Conservation (phyloP, 2,113 vertebrate species). For the Cryptotis parvus region DNA sequence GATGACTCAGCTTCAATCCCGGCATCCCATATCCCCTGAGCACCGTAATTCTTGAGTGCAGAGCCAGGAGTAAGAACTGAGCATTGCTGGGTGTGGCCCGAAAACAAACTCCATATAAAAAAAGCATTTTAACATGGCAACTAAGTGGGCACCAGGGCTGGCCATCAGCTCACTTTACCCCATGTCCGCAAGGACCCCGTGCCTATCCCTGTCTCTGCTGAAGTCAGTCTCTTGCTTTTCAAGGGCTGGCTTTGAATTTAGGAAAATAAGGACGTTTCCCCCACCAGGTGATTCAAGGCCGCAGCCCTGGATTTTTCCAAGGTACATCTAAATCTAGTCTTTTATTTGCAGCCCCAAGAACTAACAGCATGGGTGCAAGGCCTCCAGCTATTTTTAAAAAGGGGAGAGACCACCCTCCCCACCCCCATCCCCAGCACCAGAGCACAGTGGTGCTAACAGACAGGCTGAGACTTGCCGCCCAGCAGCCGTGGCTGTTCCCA, state of each 20-base stretch:
- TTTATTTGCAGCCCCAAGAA: constrained; percentile 39
- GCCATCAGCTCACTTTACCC: neutral
- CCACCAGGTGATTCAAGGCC: constrained; percentile 49
- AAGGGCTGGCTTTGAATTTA: constrained; percentile 33
- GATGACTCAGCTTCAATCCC: no score
- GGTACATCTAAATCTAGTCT: constrained; percentile 47
- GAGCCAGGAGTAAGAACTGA: no score
- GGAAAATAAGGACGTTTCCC: constrained; percentile 6
- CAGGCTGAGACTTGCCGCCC: accelerated
- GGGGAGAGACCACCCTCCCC: neutral
- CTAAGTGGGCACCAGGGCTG: neutral
- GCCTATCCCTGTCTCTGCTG: neutral
- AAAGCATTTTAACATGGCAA: neutral
- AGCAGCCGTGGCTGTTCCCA: neutral
- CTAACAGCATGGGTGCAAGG: neutral
- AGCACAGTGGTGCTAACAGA: accelerated
- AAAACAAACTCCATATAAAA: neutral
- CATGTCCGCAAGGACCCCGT: no score
- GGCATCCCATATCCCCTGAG: no score
- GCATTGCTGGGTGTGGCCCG: no score
- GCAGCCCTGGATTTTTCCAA: neutral
- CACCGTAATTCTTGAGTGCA: no score
- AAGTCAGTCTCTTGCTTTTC: neutral
- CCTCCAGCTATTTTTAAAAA: constrained; percentile 3
- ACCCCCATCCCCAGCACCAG: no score